phyloP scores from a whole-genome alignment of 2,888 invertebrate species.

The Endotricha flammealis region DNA sequence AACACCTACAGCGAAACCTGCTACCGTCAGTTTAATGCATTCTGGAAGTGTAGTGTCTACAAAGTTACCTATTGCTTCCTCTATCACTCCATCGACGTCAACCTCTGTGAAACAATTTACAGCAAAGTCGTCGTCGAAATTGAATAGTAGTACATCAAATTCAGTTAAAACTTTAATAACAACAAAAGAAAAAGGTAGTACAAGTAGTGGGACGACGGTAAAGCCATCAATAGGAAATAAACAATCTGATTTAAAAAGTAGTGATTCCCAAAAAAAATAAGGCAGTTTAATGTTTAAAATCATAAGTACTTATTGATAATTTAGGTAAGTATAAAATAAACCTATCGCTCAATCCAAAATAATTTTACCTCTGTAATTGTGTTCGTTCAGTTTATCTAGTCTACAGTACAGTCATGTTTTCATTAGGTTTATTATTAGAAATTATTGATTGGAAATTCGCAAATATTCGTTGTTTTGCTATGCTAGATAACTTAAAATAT shows the following conservation, averaged over 20 bases:
- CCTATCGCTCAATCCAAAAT: conserved; percentile 45
- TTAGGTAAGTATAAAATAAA: conserved; percentile 34
- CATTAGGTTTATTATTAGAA: too few relatives aligned
- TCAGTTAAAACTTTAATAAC: conserved; percentile 7
- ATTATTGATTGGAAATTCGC: too few relatives aligned
- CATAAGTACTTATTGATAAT: conserved; percentile 20
- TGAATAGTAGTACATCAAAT: neutral
- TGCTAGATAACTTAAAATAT: too few relatives aligned
- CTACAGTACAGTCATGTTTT: too few relatives aligned
- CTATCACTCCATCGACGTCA: neutral
- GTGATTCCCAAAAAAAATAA: conserved; percentile 38
- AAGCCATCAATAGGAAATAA: conserved; percentile 21
- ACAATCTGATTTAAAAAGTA: conserved; percentile 29
- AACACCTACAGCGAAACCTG: neutral
- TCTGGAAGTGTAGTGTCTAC: neutral
- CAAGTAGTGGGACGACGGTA: conserved; percentile 8
- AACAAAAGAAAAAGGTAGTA: conserved; percentile 3
- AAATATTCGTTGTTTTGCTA: too few relatives aligned
- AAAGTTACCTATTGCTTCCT: neutral
- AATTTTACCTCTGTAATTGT: conserved; percentile 24
- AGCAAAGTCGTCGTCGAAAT: neutral
- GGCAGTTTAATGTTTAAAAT: conserved; percentile 15
- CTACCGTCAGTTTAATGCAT: neutral
- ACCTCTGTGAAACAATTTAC: conserved; percentile 1
- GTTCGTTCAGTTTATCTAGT: too few relatives aligned